These are phyloP conservation scores for Gymnorhina tibicen DNA, from an alignment of 2,113 vertebrate species.

Conservation along the genomic window DNA sequence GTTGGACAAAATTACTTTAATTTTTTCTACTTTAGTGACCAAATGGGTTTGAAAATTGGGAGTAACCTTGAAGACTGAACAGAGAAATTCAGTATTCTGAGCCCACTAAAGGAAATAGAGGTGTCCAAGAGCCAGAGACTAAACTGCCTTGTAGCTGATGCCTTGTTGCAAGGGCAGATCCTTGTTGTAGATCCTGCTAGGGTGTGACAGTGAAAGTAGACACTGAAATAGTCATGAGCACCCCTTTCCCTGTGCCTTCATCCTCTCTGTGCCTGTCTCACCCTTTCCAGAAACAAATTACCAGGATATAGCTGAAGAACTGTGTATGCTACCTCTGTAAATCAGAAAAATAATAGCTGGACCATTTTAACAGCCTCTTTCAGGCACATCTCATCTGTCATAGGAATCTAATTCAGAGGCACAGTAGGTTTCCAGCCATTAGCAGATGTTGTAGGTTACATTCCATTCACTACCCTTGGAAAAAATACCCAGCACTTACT, in stretches of 20 bases:
- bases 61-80: not conserved
- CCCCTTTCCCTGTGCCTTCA: not conserved
- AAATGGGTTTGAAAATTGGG: not conserved
- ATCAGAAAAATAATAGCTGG: not conserved
- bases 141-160: not conserved
- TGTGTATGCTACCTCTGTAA: not conserved
- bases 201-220: not conserved
- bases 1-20: not conserved
- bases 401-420: not conserved
- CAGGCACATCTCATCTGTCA: not conserved
- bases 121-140: not conserved
- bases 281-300: not conserved
- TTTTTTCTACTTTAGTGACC: not conserved
- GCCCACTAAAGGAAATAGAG: not conserved
- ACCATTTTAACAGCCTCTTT: not conserved
- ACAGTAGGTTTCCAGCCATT: not conserved
- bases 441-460: not conserved
- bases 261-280: not conserved
- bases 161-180: not conserved
- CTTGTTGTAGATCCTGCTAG: not conserved
- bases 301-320: not conserved
- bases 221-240: not conserved
- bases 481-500: not conserved
- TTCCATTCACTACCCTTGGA: not conserved
- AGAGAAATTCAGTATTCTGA: not conserved